phyloP scores from a whole-genome alignment of 2,888 invertebrate genomes.

The Aricia artaxerxes region DNA sequence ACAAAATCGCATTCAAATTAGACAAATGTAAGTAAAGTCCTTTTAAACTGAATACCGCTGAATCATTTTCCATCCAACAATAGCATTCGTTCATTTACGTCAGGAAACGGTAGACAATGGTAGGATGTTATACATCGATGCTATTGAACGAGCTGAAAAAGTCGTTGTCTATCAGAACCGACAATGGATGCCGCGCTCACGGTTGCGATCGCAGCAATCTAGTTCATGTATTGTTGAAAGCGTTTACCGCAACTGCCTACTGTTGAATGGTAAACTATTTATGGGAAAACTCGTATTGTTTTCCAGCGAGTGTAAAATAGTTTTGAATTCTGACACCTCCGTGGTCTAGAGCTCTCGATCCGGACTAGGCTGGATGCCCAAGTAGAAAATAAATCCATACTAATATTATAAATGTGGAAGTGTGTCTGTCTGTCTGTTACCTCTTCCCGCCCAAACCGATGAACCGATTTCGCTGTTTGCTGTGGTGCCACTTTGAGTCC shows the following conservation, averaged over 20 bases:
- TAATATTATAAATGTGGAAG: too few relatives aligned
- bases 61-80: slow-evolving; percentile 20
- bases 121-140: slow-evolving; percentile 35
- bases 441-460: too few relatives aligned
- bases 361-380: too few relatives aligned
- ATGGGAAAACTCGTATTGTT: neutral
- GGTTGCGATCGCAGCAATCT: neutral
- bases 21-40: neutral
- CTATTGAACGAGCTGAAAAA: slow-evolving; percentile 34
- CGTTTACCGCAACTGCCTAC: neutral
- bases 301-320: neutral
- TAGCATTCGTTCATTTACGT: slow-evolving; percentile 46
- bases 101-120: slow-evolving; percentile 44
- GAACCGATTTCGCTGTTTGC: too few relatives aligned
- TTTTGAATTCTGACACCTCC: neutral
- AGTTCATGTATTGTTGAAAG: slow-evolving; percentile 7
- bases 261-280: neutral
- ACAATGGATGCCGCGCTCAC: slow-evolving; percentile 32
- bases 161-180: slow-evolving; percentile 34
- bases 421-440: too few relatives aligned
- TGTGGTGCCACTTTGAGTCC: too few relatives aligned
- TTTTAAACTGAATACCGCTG: slow-evolving; percentile 1
- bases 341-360: neutral
- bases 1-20: neutral
- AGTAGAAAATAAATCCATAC: too few relatives aligned